phyloP scores from a whole-genome alignment of 2,888 invertebrate species.

The Pyrrhia umbra region DNA sequence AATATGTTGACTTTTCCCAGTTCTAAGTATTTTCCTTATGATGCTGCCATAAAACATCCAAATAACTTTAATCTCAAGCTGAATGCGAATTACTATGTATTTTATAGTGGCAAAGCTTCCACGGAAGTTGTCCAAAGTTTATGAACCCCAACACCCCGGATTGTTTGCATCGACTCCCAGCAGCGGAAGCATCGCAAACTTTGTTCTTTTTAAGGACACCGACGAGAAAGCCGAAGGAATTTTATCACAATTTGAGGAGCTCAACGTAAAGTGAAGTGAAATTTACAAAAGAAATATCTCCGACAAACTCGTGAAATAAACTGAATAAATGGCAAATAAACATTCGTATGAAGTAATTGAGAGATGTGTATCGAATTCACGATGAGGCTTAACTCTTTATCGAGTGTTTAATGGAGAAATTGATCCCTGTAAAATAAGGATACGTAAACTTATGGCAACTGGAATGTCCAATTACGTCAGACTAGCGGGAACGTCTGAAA shows the following conservation, averaged over 20 bases:
- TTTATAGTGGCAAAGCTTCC: constrained; percentile 66
- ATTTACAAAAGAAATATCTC: constrained; percentile 16
- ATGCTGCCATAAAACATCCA: constrained; percentile 36
- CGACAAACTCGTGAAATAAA: constrained; percentile 19
- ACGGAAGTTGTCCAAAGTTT: constrained; percentile 77
- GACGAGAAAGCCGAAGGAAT: constrained; percentile 69
- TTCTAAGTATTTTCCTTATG: constrained; percentile 40
- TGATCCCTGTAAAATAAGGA: constrained; percentile 69
- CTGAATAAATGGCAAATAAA: constrained; percentile 15
- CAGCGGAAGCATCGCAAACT: constrained; percentile 76
- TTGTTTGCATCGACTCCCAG: constrained; percentile 76
- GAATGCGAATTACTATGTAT: constrained; percentile 67
- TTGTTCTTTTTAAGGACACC: constrained; percentile 74
- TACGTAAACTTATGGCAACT: constrained; percentile 69
- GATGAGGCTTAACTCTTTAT: constrained; percentile 44
- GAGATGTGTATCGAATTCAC: constrained; percentile 31
- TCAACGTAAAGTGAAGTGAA: constrained; percentile 23
- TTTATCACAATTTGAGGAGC: constrained; percentile 71
- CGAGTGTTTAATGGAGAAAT: constrained; percentile 57
- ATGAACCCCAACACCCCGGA: constrained; percentile 76
- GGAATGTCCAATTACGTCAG: constrained; percentile 81
- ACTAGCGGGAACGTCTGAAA: constrained; percentile 75
- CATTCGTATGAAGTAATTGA: constrained; percentile 9
- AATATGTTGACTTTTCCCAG: constrained; percentile 21
- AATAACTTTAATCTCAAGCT: constrained; percentile 51